phyloP scores from a whole-genome alignment of 2,888 invertebrate genomes.

The Pammene aurita region DNA sequence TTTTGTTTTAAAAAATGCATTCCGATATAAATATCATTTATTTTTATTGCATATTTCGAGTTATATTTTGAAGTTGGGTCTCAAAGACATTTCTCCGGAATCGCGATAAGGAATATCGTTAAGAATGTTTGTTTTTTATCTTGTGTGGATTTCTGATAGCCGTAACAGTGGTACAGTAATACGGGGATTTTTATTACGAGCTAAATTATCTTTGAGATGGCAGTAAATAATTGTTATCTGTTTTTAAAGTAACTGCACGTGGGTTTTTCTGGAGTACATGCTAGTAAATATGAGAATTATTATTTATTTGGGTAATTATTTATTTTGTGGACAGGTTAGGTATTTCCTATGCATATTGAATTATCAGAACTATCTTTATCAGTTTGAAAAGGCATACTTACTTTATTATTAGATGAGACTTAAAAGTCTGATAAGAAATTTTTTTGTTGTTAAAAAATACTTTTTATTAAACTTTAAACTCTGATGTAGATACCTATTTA shows the following conservation, averaged over 20 bases:
- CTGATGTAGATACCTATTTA: too few species aligned
- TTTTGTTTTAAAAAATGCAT: constrained; percentile 13
- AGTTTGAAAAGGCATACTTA: too few species aligned
- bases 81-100: constrained; percentile 57
- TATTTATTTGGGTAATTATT: too few species aligned
- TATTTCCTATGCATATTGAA: too few species aligned
- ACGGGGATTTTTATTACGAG: constrained; percentile 66
- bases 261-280: not conserved
- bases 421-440: not conserved
- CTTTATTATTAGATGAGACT: too few species aligned
- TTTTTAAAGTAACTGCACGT: constrained; percentile 21
- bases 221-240: constrained; percentile 44
- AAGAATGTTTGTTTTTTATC: constrained; percentile 73
- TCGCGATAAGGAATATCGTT: constrained; percentile 71
- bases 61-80: constrained; percentile 33
- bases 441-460: too few species aligned
- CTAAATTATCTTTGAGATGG: constrained; percentile 57
- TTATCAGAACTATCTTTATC: too few species aligned
- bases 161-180: constrained; percentile 66
- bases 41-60: constrained; percentile 34
- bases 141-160: constrained; percentile 68
- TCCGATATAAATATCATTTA: constrained; percentile 24
- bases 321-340: too few species aligned
- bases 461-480: too few species aligned
- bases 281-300: constrained; percentile 2